Conservation (phyloP, 2,888 invertebrate genomes). For the Athetis lepigone region DNA sequence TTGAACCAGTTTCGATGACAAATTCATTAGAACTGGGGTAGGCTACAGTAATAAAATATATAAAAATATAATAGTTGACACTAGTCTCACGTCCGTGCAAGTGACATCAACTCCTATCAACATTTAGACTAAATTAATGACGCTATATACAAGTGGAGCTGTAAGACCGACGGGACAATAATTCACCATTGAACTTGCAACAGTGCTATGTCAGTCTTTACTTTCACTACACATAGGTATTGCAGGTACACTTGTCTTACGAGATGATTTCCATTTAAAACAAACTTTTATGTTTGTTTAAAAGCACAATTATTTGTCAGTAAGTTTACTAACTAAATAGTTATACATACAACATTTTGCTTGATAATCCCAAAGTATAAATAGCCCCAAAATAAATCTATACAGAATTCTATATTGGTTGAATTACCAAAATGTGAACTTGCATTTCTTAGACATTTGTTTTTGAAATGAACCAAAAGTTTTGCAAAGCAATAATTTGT, state of each 20-base stretch:
- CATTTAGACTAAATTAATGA: conserved; percentile 22
- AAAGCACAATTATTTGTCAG: conserved; percentile 11
- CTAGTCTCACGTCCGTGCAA: conserved; percentile 36
- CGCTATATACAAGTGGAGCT: conserved; percentile 25
- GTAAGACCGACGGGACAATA: background rate
- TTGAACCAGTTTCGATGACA: conserved; percentile 1
- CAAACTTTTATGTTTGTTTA: conserved; percentile 30
- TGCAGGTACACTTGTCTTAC: conserved; percentile 37
- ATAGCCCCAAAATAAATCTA: background rate
- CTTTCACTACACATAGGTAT: conserved; percentile 13
- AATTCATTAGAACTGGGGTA: conserved; percentile 4
- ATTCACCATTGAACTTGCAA: background rate
- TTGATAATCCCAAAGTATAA: conserved; percentile 1
- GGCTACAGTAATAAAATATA: conserved; percentile 8
- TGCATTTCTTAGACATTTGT: background rate
- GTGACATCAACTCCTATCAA: conserved; percentile 24
- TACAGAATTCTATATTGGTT: background rate
- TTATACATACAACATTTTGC: conserved; percentile 15
- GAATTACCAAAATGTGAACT: conserved; percentile 8
- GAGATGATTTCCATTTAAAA: conserved; percentile 24
- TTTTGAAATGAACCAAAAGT: conserved; percentile 8
- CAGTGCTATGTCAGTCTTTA: background rate
- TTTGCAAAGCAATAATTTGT: conserved; percentile 10
- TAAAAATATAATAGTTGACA: conserved; percentile 18
- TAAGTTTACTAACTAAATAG: conserved; percentile 11